These are phyloP conservation scores for Chrosomus eos DNA, from an alignment of 2,797 vertebrate species.

Conservation along the genomic window DNA sequence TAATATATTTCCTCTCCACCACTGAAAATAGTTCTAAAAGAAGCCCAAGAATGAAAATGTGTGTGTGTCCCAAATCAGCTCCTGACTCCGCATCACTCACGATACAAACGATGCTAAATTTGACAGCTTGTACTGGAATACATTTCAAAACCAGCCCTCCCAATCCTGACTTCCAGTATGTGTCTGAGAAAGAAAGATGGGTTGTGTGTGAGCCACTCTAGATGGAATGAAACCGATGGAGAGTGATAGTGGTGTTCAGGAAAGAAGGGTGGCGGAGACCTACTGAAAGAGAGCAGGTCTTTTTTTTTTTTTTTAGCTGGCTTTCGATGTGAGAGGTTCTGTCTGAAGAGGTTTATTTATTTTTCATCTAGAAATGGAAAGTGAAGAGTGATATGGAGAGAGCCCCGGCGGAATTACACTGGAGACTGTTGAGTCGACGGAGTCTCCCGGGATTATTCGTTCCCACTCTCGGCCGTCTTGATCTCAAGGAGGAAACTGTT, in stretches of 20 bases:
- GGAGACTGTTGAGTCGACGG: constrained; percentile 55
- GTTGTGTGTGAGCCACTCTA: background rate
- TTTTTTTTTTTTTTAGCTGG: constrained; percentile 17
- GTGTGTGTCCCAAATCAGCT: background rate
- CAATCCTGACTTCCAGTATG: background rate
- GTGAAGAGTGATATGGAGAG: constrained; percentile 67
- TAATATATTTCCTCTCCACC: background rate
- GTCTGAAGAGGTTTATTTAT: constrained; percentile 80
- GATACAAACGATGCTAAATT: background rate
- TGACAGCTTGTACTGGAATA: background rate
- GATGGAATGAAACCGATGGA: constrained; percentile 3
- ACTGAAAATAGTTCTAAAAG: background rate
- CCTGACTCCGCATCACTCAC: background rate
- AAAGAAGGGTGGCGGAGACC: background rate
- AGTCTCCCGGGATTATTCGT: constrained; percentile 66
- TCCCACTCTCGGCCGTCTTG: constrained; percentile 61
- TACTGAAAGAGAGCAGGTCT: constrained; percentile 32
- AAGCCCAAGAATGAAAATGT: background rate
- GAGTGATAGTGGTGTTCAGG: constrained; percentile 10
- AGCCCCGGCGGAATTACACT: constrained; percentile 68
- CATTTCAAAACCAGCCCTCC: background rate
- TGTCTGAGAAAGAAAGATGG: constrained; percentile 1
- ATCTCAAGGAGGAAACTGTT: constrained; percentile 53
- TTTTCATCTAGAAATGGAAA: constrained; percentile 78
- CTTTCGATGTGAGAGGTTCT: constrained; percentile 39